A percentile compares a stretch with the other conserved stretches of the same genome.
These are phyloP conservation scores for Acanthiza pusilla DNA, from an alignment of 2,797 vertebrate genomes.

Conservation along the genomic window DNA sequence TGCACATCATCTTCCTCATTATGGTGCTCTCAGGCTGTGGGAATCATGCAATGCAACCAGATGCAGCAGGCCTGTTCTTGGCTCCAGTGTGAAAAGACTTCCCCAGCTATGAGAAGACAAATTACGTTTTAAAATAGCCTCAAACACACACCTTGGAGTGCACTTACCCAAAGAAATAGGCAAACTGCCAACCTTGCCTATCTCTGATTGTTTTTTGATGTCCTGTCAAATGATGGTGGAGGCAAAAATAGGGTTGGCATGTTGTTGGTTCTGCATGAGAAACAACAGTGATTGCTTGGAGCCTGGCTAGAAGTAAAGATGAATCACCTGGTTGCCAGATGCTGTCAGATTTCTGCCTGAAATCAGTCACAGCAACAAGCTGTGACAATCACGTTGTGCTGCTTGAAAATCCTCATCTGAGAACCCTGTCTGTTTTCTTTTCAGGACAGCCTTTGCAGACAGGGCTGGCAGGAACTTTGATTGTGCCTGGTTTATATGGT, in stretches of 20 bases:
- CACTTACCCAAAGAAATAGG: not conserved
- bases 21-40: not conserved
- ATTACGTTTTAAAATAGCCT: not conserved
- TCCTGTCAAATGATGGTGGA: not conserved
- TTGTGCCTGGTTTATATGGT: not conserved
- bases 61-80: not conserved
- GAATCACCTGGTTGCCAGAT: conserved; percentile 21
- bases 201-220: not conserved
- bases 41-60: not conserved
- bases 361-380: conserved; percentile 5
- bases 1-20: not conserved
- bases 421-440: not conserved
- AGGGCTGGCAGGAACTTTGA: not conserved
- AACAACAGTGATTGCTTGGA: conserved; percentile 10
- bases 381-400: not conserved
- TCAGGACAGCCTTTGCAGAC: not conserved
- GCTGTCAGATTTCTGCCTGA: not conserved
- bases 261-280: conserved; percentile 15
- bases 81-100: not conserved
- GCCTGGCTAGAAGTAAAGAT: conserved; percentile 11
- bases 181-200: not conserved
- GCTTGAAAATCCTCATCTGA: not conserved
- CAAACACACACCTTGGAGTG: not conserved
- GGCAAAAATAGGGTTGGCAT: not conserved
- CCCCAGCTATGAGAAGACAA: not conserved